Conservation (phyloP, 2,797 vertebrate genomes). For the Mormyrops attenuatus region DNA sequence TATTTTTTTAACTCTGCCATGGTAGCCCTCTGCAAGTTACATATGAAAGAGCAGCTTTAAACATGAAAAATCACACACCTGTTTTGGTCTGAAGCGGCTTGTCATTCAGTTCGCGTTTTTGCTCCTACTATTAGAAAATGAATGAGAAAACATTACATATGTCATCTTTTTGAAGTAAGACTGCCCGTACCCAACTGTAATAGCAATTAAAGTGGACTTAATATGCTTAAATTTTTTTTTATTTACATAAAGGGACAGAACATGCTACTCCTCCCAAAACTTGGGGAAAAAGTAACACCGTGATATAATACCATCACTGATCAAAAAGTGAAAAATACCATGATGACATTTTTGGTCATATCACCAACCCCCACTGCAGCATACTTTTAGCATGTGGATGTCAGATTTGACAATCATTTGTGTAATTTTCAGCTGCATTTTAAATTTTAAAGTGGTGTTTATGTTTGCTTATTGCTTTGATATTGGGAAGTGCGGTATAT, state of each 20-base stretch:
- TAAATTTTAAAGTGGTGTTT: background rate
- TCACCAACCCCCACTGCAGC: background rate
- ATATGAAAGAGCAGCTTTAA: background rate
- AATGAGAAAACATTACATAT: background rate
- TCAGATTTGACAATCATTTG: background rate
- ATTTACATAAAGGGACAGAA: background rate
- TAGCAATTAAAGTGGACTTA: background rate
- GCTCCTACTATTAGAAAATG: background rate
- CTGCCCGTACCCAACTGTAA: background rate
- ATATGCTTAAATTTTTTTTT: background rate
- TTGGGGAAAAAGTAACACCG: background rate
- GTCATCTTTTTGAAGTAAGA: background rate
- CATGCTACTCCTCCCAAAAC: background rate
- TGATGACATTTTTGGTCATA: background rate
- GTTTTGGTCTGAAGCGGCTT: background rate
- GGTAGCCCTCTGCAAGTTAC: background rate
- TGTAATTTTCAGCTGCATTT: background rate
- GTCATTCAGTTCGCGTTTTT: background rate
- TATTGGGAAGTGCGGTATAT: background rate
- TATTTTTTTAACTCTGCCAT: background rate
- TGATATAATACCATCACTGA: background rate
- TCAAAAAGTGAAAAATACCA: background rate
- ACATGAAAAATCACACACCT: background rate
- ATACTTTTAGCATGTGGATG: background rate
- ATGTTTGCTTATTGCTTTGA: background rate